Conservation (phyloP, 2,888 invertebrate species). For the Cyclophora punctaria region DNA sequence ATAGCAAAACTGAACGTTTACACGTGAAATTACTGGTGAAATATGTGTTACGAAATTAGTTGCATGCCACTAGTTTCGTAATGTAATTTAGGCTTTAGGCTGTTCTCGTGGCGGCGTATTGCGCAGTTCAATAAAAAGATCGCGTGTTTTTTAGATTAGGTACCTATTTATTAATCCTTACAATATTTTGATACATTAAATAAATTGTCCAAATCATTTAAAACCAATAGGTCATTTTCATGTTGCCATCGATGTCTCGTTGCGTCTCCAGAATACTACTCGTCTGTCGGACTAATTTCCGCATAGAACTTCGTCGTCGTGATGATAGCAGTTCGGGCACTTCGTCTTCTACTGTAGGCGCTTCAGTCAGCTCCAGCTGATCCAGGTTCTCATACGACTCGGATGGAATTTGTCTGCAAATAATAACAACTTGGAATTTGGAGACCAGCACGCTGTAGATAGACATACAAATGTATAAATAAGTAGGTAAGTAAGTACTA, state of each 20-base stretch:
- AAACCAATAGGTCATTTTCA: slow-evolving; percentile 93
- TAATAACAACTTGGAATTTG: too few relatives aligned
- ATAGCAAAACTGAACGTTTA: too few relatives aligned
- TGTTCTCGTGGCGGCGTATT: too few relatives aligned
- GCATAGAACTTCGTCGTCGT: slow-evolving; percentile 75
- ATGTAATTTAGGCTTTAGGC: too few relatives aligned
- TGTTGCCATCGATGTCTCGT: slow-evolving; percentile 83
- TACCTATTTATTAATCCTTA: not conserved
- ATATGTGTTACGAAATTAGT: too few relatives aligned
- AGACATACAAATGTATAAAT: too few relatives aligned
- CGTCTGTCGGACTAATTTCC: slow-evolving; percentile 83
- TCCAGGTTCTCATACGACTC: slow-evolving; percentile 86
- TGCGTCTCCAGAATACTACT: slow-evolving; percentile 91
- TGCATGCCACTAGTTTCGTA: too few relatives aligned
- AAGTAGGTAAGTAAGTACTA: not conserved
- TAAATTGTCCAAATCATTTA: slow-evolving; percentile 35
- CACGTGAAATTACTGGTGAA: too few relatives aligned
- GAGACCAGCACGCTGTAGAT: too few relatives aligned
- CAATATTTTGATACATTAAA: slow-evolving; percentile 6
- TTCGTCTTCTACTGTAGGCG: slow-evolving; percentile 43
- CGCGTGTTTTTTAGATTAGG: not conserved
- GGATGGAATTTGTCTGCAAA: slow-evolving; percentile 66
- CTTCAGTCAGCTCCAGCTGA: slow-evolving; percentile 64
- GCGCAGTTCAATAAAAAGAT: too few relatives aligned
- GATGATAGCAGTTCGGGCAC: slow-evolving; percentile 31